Evolutionary conservation across 2,797 vertebrate species (phyloP), one percentile per base, ranked within the genome.

Genomic region (Premnoplex brunnescens): DNA sequence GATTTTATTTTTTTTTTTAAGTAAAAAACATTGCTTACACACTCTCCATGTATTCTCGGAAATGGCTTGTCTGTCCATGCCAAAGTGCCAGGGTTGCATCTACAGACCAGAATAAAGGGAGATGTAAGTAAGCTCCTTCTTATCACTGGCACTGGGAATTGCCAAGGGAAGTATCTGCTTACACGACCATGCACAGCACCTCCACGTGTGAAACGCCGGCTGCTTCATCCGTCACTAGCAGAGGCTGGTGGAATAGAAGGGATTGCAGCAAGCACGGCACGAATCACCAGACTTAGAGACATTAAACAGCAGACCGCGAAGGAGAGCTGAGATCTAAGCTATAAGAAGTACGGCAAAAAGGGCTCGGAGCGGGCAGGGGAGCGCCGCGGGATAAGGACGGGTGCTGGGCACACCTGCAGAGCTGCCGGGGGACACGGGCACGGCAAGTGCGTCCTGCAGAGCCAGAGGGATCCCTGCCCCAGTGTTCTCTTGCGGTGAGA

Each of bases 381-480:
- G n/a, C 24, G 58, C 58, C 37, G 58, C 36, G 58, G 63, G 39
- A 30, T 4, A 11, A 19, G 23, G 54, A 10, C 15, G 23, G 1
- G 1, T 3, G 49, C 63, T 30, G 56, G 46, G 34, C 24, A 19
- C 69, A 26, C 14, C 3, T 2, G 54, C 10, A 8, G 41, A 48
- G 55, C 39, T 23, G 13, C 34, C 2, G 20, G 21, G 2, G 36
- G 5, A 20, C 22, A 37, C 8, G 3, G 10, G 5, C 51, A 12
- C 1, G 5, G 16, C 17, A 8, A 14, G 8, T 0, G 10, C 16
- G 14, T 0, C n/a, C 0, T 0, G 10, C 54, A 20, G 28, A 22
- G 1, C 8, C 58, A 0, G 10, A 1, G 0, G 6, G 4, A 18
- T 0, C 6, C 2, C 13, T 0, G 2, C 0, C 10, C 4, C 11